Conservation (phyloP, 2,113 vertebrate genomes). For the Malaclemys terrapin region DNA sequence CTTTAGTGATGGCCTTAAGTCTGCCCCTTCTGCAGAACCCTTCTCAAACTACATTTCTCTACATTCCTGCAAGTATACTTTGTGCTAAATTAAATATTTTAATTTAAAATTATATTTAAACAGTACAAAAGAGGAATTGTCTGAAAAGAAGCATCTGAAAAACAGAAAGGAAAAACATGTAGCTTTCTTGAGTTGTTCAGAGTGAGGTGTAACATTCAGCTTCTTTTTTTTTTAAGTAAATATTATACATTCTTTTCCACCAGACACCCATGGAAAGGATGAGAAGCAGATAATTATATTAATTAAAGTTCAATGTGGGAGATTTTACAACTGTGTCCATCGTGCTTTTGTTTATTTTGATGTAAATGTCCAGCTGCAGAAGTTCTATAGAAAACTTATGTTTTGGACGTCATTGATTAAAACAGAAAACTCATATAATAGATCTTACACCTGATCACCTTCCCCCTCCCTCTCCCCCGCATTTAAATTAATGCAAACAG, state of each 20-base stretch:
- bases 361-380: not conserved
- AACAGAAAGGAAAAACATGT: not conserved
- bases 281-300: not conserved
- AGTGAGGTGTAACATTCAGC: not conserved
- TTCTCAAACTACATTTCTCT: not conserved
- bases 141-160: not conserved
- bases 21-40: not conserved
- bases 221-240: not conserved
- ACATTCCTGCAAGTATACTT: not conserved
- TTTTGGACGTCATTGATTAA: not conserved
- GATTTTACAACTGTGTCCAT: not conserved
- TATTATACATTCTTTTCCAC: not conserved
- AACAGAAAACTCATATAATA: not conserved
- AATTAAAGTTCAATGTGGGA: not conserved
- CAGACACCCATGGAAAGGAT: not conserved
- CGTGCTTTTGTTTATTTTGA: not conserved
- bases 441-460: not conserved
- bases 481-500: not conserved
- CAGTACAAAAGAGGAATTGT: not conserved
- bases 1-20: not conserved
- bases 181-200: not conserved
- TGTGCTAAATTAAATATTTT: not conserved
- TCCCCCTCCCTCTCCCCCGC: not conserved
- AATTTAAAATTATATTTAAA: not conserved
- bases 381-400: not conserved